Evolutionary conservation across 2,797 vertebrate species (phyloP).

Genomic region (Cryptoprocta ferox): DNA sequence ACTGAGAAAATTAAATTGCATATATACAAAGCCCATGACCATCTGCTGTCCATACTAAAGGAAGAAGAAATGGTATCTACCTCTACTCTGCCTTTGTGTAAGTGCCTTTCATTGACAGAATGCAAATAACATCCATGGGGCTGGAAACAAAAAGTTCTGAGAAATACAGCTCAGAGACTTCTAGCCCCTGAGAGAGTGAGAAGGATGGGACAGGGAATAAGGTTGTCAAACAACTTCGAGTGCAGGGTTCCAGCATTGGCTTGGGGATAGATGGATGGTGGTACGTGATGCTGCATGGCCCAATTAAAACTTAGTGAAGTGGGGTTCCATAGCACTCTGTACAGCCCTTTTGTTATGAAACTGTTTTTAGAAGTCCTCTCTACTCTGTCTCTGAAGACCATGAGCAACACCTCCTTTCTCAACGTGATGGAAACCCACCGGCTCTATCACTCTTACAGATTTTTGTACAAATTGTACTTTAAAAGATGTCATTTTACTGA

Average conservation of each 20-base stretch:
- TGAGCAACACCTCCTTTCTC: not conserved
- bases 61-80: not conserved
- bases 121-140: not conserved
- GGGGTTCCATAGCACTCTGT: not conserved
- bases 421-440: not conserved
- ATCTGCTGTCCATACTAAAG: not conserved
- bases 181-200: not conserved
- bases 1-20: not conserved
- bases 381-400: not conserved
- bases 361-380: not conserved
- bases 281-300: not conserved
- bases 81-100: not conserved
- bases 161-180: not conserved
- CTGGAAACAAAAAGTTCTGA: not conserved
- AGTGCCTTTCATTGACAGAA: not conserved
- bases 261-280: not conserved
- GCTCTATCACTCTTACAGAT: not conserved
- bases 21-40: not conserved
- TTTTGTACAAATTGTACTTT: not conserved
- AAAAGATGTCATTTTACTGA: not conserved
- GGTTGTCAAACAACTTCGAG: not conserved
- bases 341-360: not conserved
- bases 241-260: not conserved
- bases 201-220: not conserved
- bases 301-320: not conserved